phyloP scores from a whole-genome alignment of 1,140 invertebrate genomes.

The Bombus difficillimus region DNA sequence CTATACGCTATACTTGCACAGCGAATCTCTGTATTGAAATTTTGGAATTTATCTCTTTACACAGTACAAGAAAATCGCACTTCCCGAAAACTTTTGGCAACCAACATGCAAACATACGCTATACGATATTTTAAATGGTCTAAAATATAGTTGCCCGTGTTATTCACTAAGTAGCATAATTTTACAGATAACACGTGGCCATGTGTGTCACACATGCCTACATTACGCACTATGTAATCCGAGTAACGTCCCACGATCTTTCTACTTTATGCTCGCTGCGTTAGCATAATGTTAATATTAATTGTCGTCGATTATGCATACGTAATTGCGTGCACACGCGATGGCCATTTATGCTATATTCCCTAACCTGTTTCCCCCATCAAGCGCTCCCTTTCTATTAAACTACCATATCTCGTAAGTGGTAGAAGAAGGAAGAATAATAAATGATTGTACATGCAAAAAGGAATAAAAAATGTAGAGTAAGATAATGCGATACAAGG shows the following conservation, averaged over 20 bases:
- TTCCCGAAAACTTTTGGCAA: neutral
- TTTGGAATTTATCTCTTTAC: neutral
- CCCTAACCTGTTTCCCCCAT: neutral
- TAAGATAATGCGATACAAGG: neutral
- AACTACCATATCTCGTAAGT: neutral
- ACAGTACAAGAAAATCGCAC: neutral
- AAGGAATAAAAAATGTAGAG: neutral
- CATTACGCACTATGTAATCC: neutral
- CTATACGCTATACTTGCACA: neutral
- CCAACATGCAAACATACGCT: neutral
- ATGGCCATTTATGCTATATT: neutral
- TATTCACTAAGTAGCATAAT: neutral
- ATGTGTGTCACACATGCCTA: neutral
- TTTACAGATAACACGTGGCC: neutral
- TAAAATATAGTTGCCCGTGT: neutral
- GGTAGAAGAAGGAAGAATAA: neutral
- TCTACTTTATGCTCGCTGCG: neutral
- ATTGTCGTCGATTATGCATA: conserved; percentile 5
- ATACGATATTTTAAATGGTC: neutral
- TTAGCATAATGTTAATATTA: neutral
- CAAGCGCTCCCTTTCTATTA: neutral
- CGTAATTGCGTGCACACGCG: neutral
- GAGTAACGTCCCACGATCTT: neutral
- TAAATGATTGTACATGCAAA: neutral
- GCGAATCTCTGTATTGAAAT: neutral